These are phyloP conservation scores for Eumaeus atala DNA, from an alignment of 1,140 invertebrate genomes.

Conservation along the genomic window DNA sequence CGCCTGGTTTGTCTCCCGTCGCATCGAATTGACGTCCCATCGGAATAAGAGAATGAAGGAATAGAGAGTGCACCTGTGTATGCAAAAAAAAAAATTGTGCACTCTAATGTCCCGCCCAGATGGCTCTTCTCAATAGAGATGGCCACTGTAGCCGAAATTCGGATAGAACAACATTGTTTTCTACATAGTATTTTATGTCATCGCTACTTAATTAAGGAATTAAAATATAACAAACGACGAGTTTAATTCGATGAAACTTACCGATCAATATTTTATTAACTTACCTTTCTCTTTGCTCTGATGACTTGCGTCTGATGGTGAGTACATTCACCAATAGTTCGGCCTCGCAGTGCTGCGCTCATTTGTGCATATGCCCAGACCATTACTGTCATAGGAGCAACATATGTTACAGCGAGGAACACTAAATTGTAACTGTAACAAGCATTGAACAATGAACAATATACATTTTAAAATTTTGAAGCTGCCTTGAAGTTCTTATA, in stretches of 20 bases:
- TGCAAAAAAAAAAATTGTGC: too few species aligned
- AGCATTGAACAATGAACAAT: constrained; percentile 9
- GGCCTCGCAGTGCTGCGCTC: constrained; percentile 82
- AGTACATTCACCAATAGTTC: constrained; percentile 91
- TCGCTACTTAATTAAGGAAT: neutral
- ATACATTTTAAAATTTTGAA: too few species aligned
- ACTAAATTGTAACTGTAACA: constrained; percentile 95
- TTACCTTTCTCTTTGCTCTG: constrained; percentile 90
- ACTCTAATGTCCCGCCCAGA: too few species aligned
- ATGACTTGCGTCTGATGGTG: constrained; percentile 88
- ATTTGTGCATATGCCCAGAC: constrained; percentile 88
- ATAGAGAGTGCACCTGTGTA: too few species aligned
- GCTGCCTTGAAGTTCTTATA: too few species aligned
- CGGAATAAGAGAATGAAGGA: too few species aligned
- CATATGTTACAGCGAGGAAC: constrained; percentile 90
- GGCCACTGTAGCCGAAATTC: too few species aligned
- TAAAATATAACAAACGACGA: neutral
- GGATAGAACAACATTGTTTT: neutral
- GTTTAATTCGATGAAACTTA: neutral
- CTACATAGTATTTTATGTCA: neutral
- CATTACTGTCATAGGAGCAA: constrained; percentile 90
- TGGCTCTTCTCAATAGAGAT: too few species aligned
- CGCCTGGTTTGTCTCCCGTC: too few species aligned
- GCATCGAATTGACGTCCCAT: too few species aligned
- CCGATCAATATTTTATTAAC: constrained; percentile 25